These are phyloP conservation scores for Pangasius sanitwongsei DNA, from an alignment of 2,797 vertebrate species.

Conservation along the genomic window DNA sequence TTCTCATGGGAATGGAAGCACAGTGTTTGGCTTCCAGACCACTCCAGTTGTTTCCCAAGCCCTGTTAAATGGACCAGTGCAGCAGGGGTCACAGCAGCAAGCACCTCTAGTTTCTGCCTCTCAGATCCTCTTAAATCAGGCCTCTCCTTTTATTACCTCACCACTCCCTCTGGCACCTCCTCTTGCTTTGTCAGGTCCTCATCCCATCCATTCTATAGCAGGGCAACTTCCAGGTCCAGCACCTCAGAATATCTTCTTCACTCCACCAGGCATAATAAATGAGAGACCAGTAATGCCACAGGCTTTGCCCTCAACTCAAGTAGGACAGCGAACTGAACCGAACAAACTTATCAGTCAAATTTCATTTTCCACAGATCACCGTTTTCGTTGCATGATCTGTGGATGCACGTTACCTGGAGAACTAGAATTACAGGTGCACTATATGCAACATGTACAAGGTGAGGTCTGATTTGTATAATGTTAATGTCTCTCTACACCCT, in stretches of 20 bases:
- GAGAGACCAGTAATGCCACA: slow-evolving; percentile 71
- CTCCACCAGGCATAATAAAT: slow-evolving; percentile 71
- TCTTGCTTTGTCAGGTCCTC: slow-evolving; percentile 70
- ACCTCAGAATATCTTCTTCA: slow-evolving; percentile 75
- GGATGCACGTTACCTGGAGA: slow-evolving; percentile 77
- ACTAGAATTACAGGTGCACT: slow-evolving; percentile 81
- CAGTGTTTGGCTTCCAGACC: slow-evolving; percentile 75
- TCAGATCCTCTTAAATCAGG: slow-evolving; percentile 75
- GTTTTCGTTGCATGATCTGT: slow-evolving; percentile 81
- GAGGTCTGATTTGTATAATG: slow-evolving; percentile 68
- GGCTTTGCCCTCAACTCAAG: slow-evolving; percentile 72
- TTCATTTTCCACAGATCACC: slow-evolving; percentile 74
- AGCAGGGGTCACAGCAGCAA: slow-evolving; percentile 68
- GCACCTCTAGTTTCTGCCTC: slow-evolving; percentile 71
- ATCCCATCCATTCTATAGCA: slow-evolving; percentile 74
- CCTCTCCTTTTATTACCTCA: slow-evolving; percentile 73
- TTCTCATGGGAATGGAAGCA: slow-evolving; percentile 65
- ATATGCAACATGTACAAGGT: slow-evolving; percentile 81
- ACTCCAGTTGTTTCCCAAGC: slow-evolving; percentile 66
- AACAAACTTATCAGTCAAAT: slow-evolving; percentile 72
- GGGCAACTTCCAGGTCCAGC: slow-evolving; percentile 69
- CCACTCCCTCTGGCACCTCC: slow-evolving; percentile 70
- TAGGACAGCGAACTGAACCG: slow-evolving; percentile 68
- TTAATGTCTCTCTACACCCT: not conserved
- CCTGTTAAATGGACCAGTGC: slow-evolving; percentile 70